Percentiles rank a stretch among this genome's conserved stretches.
Conservation (phyloP, 2,113 vertebrate genomes). For the Todiramphus saurophagus region DNA sequence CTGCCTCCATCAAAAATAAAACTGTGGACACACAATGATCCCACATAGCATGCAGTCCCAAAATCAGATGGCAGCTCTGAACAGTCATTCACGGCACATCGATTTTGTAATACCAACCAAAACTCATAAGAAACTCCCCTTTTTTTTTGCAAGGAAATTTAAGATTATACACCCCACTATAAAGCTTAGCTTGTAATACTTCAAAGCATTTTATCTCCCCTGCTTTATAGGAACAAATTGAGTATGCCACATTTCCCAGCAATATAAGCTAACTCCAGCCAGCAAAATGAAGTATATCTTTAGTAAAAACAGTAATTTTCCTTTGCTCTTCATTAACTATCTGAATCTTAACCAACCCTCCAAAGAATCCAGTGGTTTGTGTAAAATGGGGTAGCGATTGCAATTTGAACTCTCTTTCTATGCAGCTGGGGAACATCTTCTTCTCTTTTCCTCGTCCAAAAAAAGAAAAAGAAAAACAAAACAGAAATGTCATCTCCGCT, state of each 20-base stretch:
- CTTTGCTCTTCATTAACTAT: slow-evolving; percentile 9
- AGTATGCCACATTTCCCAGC: background rate
- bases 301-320: slow-evolving; percentile 18
- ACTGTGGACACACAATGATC: background rate
- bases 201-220: slow-evolving; percentile 15
- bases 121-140: background rate
- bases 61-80: background rate
- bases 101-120: background rate
- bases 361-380: slow-evolving; percentile 1
- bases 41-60: background rate
- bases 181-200: background rate
- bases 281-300: slow-evolving; percentile 12
- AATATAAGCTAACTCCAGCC: background rate
- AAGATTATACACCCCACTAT: background rate
- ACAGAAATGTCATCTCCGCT: background rate
- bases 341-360: background rate
- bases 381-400: background rate
- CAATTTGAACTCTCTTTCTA: background rate
- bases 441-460: background rate
- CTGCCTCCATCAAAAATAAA: background rate
- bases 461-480: background rate
- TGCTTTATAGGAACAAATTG: background rate
- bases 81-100: background rate
- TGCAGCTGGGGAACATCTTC: background rate
- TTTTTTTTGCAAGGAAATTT: background rate